A percentile compares a stretch with the other conserved stretches of the same genome.
Evolutionary conservation across 2,797 vertebrate genomes (phyloP).

Genomic region (Anguilla marmorata): DNA sequence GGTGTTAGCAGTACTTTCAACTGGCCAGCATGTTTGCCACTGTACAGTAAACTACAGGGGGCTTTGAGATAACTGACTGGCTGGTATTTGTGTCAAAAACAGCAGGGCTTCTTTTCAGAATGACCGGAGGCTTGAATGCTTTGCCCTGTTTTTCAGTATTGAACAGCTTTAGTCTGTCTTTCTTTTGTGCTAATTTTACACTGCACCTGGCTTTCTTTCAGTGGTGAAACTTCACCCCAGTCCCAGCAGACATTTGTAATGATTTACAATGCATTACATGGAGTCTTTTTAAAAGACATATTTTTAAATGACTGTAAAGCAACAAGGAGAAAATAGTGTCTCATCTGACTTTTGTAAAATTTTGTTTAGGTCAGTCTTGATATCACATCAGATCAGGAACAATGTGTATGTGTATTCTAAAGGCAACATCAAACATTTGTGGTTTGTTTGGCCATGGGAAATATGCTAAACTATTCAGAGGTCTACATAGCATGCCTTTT

Average conservation of each 20-base stretch:
- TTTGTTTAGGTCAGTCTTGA: background rate
- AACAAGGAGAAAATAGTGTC: background rate
- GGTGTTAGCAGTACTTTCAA: background rate
- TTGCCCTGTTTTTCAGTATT: background rate
- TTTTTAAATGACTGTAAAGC: background rate
- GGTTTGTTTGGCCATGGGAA: constrained; percentile 17
- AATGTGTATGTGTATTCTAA: background rate
- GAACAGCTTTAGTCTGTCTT: background rate
- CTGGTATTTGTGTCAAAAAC: background rate
- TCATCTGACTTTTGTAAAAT: background rate
- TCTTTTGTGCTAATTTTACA: background rate
- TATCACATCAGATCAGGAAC: background rate
- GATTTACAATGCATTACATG: background rate
- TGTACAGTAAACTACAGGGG: background rate
- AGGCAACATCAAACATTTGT: constrained; percentile 1
- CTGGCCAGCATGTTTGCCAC: background rate
- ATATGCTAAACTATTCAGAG: background rate
- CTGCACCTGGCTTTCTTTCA: background rate
- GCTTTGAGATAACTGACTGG: background rate
- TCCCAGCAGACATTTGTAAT: background rate
- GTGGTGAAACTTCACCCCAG: background rate
- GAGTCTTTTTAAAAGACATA: background rate
- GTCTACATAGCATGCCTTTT: constrained; percentile 13
- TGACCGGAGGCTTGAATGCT: background rate
- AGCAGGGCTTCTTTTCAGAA: background rate